A percentile compares a stretch with the other conserved stretches of the same genome.
Conservation (phyloP, 2,888 invertebrate genomes). For the Sarcophaga variegata region DNA sequence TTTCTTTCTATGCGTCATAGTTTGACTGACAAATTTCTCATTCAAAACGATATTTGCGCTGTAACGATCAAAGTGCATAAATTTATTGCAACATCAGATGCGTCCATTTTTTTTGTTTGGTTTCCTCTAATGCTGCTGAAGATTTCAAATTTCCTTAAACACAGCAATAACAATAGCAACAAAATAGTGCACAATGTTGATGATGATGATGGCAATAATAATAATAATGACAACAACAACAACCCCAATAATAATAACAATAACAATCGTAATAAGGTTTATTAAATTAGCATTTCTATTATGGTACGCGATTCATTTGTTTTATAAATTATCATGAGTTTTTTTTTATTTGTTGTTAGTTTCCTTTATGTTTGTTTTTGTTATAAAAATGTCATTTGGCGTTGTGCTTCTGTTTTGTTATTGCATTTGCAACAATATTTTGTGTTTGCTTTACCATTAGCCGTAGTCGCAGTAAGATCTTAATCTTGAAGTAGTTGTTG, state of each 20-base stretch:
- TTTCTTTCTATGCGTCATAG: too few relatives aligned
- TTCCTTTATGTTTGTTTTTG: too few relatives aligned
- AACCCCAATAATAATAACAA: conserved; percentile 11
- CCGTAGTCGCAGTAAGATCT: conserved; percentile 50
- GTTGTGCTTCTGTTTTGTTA: too few relatives aligned
- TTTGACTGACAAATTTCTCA: too few relatives aligned
- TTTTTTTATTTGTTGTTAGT: conserved; percentile 30
- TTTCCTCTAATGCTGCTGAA: neutral
- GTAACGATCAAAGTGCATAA: too few relatives aligned
- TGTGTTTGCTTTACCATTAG: conserved; percentile 17
- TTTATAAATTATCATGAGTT: conserved; percentile 46
- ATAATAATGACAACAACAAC: too few relatives aligned
- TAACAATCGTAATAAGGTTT: conserved; percentile 22
- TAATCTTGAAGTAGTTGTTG: conserved; percentile 56
- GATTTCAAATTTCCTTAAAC: neutral
- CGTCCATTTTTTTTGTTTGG: neutral
- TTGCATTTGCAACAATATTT: too few relatives aligned
- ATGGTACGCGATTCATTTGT: conserved; percentile 65
- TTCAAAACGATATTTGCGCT: too few relatives aligned
- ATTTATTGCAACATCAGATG: neutral
- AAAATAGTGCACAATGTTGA: neutral
- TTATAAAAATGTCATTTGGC: too few relatives aligned
- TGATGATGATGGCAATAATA: neutral
- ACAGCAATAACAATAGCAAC: neutral
- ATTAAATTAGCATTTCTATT: conserved; percentile 67